Conservation (phyloP, 2,888 invertebrate species). For the Epinotia bilunana region DNA sequence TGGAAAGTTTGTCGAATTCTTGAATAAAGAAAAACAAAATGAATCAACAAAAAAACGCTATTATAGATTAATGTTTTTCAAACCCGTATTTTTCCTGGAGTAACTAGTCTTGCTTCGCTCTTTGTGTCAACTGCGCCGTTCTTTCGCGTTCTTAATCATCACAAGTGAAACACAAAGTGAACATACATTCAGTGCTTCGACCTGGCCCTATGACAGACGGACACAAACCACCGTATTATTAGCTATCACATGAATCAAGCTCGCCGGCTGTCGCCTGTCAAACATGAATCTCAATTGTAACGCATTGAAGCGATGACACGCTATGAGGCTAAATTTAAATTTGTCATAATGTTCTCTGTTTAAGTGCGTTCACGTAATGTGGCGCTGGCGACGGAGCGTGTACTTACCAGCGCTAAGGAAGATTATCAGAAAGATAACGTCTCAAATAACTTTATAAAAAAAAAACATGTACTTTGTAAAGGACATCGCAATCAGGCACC, state of each 20-base stretch:
- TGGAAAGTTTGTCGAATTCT: too few relatives aligned
- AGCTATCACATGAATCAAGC: conserved; percentile 62
- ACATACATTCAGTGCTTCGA: conserved; percentile 16
- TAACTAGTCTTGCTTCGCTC: too few relatives aligned
- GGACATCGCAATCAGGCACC: too few relatives aligned
- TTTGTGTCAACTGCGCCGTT: too few relatives aligned
- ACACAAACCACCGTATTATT: conserved; percentile 57
- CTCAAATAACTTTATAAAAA: too few relatives aligned
- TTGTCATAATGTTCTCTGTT: conserved; percentile 19
- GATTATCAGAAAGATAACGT: too few relatives aligned
- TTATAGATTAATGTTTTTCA: too few relatives aligned
- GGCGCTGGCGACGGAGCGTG: background rate
- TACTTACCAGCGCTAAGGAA: background rate
- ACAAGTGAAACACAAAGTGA: background rate
- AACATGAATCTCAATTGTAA: conserved; percentile 68
- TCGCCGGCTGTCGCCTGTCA: conserved; percentile 53
- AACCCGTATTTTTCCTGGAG: too few relatives aligned
- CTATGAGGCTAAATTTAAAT: conserved; percentile 18
- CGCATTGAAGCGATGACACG: conserved; percentile 44
- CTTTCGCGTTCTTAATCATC: too few relatives aligned
- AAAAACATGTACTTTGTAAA: too few relatives aligned
- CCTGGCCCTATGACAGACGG: conserved; percentile 57
- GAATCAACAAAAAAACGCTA: too few relatives aligned
- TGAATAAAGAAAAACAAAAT: too few relatives aligned
- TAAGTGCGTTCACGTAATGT: background rate